Base-by-base conservation (phyloP, 1,140 invertebrate genomes). In the Heliconius congener region DNA sequence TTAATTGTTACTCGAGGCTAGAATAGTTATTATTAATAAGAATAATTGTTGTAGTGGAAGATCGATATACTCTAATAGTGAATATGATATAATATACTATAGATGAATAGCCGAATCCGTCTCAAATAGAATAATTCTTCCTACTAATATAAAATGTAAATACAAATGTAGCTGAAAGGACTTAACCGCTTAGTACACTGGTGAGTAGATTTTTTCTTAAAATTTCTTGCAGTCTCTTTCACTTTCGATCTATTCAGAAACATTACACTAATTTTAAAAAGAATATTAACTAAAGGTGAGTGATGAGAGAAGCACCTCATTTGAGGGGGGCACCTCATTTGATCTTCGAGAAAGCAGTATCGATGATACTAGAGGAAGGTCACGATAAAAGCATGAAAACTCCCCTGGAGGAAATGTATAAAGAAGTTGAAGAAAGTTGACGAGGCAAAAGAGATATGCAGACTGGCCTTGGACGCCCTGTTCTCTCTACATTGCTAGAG, bases 41-140 rank as follows among this genome's bases (percentile, higher is more conserved):
- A 83, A 81, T 74, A 77, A 71, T 74, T 81, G 74, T 78, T 85
- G 79, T 86, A 84, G 78, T 66, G 23, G 23, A 66, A 66, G 60
- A 66, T 66, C 60, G 23, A 66, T 66, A 66, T 66, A 66, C 60
- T 66, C 60, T n/a, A 16, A 81, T 83, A 82, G 76, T 77, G 60
- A 77, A 70, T 71, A 77, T 82, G 27, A 79, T 80, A 57, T 76
- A 50, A 83, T 81, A 81, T 79, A 75, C 52, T 52, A 39, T 83
- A 84, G 78, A 70, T 82, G 75, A 81, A 85, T 88, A 87, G 83
- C 82, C 82, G 84, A 91, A 85, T 91, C 90, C 90, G 90, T 91
- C 88, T 89, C 86, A 90, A 85, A 81, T 88, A 89, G 85, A 82
- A 82, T 86, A 79, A 83, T 84, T 81, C 80, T 82, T 85, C 71